Evolutionary conservation across 2,113 vertebrate genomes (phyloP), one percentile per base, ranked within the genome.

Genomic region (Chauna torquata): DNA sequence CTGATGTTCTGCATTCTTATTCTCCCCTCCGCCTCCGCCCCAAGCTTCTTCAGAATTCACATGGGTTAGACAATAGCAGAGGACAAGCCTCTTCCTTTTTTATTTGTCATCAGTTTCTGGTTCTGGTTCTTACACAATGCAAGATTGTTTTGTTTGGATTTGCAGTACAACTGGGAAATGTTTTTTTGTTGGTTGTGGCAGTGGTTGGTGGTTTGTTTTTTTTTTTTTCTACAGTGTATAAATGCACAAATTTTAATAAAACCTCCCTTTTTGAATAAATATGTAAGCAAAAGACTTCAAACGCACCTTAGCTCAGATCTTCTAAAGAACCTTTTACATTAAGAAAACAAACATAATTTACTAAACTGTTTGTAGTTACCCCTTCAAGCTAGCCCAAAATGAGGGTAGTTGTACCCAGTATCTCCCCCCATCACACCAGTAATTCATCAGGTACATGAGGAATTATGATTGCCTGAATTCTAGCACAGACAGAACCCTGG

Each of bases 11-110:
- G 28, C 36, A 62, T 47, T 88, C 6, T 59, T 76, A 3, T 68
- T 85, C 49, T 71, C 0, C 9, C 0, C 13, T 28, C 16, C n/a
- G 5, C 38, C 12, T 3, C 6, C 3, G 2, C 9, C 11, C 12
- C 12, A 14, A 62, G 14, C 30, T 8, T 49, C 27, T 89, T 83
- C 14, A 45, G n/a, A 82, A 71, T 76, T 86, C n/a, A 25, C 24
- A 15, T 2, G 0, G 23, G 38, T 68, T 16, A 79, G 30, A 44
- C 6, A 58, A 36, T 30, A 12, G 24, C 71, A 79, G 32, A n/a
- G 13, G 57, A 40, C 10, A 58, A 62, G 4, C 1, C 6, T 52
- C 14, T 66, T 81, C 25, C 19, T 38, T 61, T 59, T 57, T 58
- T n/a, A 6, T 72, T 93, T 42, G 42, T 65, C 9, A 45, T 15